These are phyloP conservation scores for Trichonephila clavata DNA, from an alignment of 1,140 invertebrate genomes.

Conservation along the genomic window DNA sequence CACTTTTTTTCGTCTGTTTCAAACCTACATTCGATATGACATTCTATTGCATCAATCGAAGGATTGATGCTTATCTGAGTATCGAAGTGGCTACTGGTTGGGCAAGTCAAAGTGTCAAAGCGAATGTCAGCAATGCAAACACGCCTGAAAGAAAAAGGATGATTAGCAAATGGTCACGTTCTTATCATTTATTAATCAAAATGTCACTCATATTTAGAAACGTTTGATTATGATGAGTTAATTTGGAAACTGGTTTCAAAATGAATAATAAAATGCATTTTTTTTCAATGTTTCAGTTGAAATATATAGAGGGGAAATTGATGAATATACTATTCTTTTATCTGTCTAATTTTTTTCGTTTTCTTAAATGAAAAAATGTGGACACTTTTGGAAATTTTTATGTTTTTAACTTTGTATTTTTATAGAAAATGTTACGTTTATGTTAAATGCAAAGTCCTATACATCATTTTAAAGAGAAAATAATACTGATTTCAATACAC, in stretches of 20 bases:
- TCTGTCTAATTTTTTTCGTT: too few species aligned
- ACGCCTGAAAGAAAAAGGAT: conserved; percentile 9
- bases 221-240: conserved; percentile 31
- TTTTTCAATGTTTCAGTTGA: neutral
- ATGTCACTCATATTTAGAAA: conserved; percentile 23
- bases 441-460: too few species aligned
- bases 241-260: conserved; percentile 1
- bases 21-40: neutral
- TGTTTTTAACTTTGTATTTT: too few species aligned
- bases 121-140: conserved; percentile 30
- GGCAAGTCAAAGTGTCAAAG: conserved; percentile 30
- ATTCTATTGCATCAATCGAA: neutral
- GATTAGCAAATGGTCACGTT: conserved; percentile 33
- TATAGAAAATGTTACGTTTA: too few species aligned
- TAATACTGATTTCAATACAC: too few species aligned
- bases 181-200: conserved; percentile 37
- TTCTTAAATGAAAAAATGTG: too few species aligned
- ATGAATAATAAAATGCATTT: neutral
- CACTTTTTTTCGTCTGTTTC: neutral
- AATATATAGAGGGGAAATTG: neutral
- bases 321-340: neutral
- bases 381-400: too few species aligned
- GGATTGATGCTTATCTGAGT: neutral
- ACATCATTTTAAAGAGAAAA: too few species aligned
- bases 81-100: neutral